Evolutionary conservation across 2,888 invertebrate genomes (phyloP), one percentile per base, ranked within the genome.

Genomic region (Stenodera caucasica): DNA sequence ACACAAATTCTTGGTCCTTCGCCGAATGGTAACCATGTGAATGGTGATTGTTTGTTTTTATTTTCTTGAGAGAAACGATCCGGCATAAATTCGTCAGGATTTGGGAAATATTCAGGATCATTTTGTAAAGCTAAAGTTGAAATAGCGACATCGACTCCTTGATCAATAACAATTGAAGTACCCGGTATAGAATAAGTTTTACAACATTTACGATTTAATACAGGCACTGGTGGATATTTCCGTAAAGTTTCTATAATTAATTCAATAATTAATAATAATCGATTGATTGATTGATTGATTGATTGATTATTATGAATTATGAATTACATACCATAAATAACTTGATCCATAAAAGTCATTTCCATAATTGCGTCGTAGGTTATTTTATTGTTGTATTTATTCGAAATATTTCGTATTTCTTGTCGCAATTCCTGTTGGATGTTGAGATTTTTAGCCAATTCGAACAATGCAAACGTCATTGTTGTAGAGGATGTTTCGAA

Each of bases 261-360:
- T 1, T 6, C 8, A 30, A 30, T 8, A 6, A 30, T 30, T 30
- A 7, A 8, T 30, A 7, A 30, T 7, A 30, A 30, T 30, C 9
- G 8, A 30, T 8, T 30, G 26, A n/a, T n/a, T n/a, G n/a, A n/a
- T n/a, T n/a, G n/a, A n/a, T n/a, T n/a, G n/a, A n/a, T n/a, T n/a
- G n/a, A n/a, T n/a, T n/a, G n/a, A n/a, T n/a, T n/a, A n/a, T n/a
- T n/a, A n/a, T n/a, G n/a, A n/a, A n/a, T n/a, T n/a, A n/a, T n/a
- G 15, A 14, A 5, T 12, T 12, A 15, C 18, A 50, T 68, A 78
- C 79, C 80, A 57, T 73, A 66, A 1, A 82, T 69, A 0, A 81
- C 81, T 67, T 78, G 77, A 21, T 82, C 80, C 70, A 83, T 67
- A 58, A 82, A 83, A 2, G 74, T 75, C 81, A 83, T 78, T 14